Evolutionary conservation across 2,113 vertebrate species (phyloP).

Genomic region (Patagioenas fasciata): DNA sequence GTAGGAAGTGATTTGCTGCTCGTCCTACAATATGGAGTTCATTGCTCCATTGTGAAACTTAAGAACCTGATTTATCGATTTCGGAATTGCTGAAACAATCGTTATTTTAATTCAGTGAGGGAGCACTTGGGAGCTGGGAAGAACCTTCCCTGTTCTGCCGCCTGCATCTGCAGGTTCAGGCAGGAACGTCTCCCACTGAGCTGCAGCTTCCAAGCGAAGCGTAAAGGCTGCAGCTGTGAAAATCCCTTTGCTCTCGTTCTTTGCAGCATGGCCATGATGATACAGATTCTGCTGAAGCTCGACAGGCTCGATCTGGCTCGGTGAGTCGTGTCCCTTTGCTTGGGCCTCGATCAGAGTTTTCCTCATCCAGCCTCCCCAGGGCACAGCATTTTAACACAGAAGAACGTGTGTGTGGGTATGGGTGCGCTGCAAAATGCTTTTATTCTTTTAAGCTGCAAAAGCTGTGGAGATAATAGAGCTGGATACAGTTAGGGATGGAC

Average conservation of each 20-base stretch:
- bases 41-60: background rate
- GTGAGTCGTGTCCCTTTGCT: slow-evolving; percentile 62
- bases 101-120: accelerated
- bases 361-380: too few species aligned
- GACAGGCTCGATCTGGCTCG: slow-evolving; percentile 93
- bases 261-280: slow-evolving; percentile 88
- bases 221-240: accelerated
- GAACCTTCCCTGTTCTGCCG: accelerated
- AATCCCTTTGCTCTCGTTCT: background rate
- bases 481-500: background rate
- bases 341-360: accelerated
- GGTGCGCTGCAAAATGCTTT: accelerated
- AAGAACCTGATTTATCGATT: background rate
- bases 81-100: accelerated
- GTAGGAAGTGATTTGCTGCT: background rate
- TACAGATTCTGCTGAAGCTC: slow-evolving; percentile 91
- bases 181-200: too few species aligned
- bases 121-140: background rate
- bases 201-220: too few species aligned
- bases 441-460: background rate
- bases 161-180: background rate
- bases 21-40: accelerated
- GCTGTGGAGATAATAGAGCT: background rate
- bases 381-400: background rate
- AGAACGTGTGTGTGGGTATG: accelerated